These are phyloP conservation scores for Micromys minutus DNA, from an alignment of 2,113 vertebrate species.

Conservation along the genomic window DNA sequence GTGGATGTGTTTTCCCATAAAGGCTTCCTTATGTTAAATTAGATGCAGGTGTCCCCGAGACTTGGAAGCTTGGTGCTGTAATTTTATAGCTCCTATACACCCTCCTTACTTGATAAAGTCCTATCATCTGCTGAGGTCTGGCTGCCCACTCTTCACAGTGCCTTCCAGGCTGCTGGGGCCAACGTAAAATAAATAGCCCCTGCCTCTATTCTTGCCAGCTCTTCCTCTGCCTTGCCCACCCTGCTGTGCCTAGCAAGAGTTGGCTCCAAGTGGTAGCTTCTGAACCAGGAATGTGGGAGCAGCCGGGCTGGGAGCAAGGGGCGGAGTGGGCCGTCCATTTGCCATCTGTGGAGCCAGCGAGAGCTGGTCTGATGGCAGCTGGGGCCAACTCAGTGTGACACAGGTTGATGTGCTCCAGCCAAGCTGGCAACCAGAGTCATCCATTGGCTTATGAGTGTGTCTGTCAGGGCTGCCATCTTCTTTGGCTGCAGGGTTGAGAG, in stretches of 20 bases:
- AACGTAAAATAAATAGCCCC: conserved; percentile 56
- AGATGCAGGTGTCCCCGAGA: conserved; percentile 67
- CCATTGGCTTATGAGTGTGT: neutral
- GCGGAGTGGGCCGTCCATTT: conserved; percentile 46
- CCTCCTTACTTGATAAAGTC: conserved; percentile 54
- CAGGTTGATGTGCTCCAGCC: conserved; percentile 13
- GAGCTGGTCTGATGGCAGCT: conserved; percentile 56
- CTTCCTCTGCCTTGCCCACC: conserved; percentile 46
- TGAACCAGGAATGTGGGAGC: conserved; percentile 50
- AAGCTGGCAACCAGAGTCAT: conserved; percentile 47
- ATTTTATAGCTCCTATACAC: neutral
- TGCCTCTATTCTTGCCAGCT: conserved; percentile 55
- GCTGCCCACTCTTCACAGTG: conserved; percentile 43
- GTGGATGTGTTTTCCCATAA: conserved; percentile 46
- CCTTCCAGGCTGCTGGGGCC: conserved; percentile 51
- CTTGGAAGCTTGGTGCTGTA: conserved; percentile 55
- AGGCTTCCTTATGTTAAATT: conserved; percentile 65
- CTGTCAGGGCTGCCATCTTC: neutral
- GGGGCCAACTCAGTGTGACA: conserved; percentile 37
- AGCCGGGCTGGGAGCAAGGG: conserved; percentile 44
- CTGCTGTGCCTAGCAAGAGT: conserved; percentile 30
- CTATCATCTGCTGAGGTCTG: conserved; percentile 58
- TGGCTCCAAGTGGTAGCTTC: conserved; percentile 19
- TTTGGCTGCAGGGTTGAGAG: neutral
- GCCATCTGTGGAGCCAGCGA: conserved; percentile 62